phyloP scores from a whole-genome alignment of 2,797 vertebrate genomes.

The Centroberyx gerrardi region DNA sequence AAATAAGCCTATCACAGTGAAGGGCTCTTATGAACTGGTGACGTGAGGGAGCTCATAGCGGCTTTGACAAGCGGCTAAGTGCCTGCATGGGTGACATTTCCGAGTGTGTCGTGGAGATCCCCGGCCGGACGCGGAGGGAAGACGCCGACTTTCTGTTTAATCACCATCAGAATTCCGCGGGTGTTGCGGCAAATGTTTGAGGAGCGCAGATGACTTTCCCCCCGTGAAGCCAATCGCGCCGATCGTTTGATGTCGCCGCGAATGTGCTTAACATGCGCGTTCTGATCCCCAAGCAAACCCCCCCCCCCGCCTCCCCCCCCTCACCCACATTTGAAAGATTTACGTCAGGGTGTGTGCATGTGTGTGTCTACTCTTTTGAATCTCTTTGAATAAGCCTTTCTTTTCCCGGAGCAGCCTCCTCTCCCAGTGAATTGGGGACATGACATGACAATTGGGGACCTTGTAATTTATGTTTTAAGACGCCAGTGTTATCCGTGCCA shows the following conservation, averaged over 20 bases:
- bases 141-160: conserved; percentile 71
- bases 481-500: conserved; percentile 65
- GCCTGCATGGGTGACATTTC: conserved; percentile 71
- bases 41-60: conserved; percentile 39
- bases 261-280: conserved; percentile 68
- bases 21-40: conserved; percentile 60
- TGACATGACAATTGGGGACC: conserved; percentile 77
- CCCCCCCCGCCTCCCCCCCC: conserved; percentile 47
- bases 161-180: conserved; percentile 67
- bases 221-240: conserved; percentile 57
- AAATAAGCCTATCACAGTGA: conserved; percentile 47
- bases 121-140: conserved; percentile 50
- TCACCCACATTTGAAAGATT: conserved; percentile 73
- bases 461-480: conserved; percentile 81
- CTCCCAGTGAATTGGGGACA: conserved; percentile 72
- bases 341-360: conserved; percentile 59
- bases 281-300: conserved; percentile 40
- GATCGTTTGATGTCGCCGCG: conserved; percentile 74
- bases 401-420: conserved; percentile 53
- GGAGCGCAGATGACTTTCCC: conserved; percentile 63
- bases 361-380: conserved; percentile 69
- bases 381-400: conserved; percentile 74
- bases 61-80: conserved; percentile 63
- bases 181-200: conserved; percentile 72
- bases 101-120: conserved; percentile 58